Conservation (phyloP, 1,140 invertebrate genomes). For the Bombus consobrinus region DNA sequence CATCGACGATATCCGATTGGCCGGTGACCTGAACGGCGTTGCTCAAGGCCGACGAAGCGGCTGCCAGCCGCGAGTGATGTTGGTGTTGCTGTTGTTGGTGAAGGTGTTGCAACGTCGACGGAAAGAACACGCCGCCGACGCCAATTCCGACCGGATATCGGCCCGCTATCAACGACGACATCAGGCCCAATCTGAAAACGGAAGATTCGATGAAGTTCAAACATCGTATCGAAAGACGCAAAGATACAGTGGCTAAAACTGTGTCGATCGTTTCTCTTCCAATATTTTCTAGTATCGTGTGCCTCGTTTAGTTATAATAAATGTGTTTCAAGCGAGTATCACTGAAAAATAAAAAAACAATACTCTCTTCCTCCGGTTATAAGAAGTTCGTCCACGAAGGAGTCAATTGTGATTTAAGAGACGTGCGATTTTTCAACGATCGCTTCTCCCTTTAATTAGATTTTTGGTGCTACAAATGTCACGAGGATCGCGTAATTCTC, state of each 20-base stretch:
- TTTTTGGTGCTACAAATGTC: no score
- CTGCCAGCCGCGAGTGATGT: slow-evolving; percentile 77
- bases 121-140: slow-evolving; percentile 80
- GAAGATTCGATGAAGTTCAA: neutral
- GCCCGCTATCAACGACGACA: slow-evolving; percentile 87
- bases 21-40: slow-evolving; percentile 77
- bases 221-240: no score
- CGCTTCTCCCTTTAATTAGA: neutral
- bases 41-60: slow-evolving; percentile 77
- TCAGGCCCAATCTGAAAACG: slow-evolving; percentile 89
- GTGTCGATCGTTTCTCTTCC: no score
- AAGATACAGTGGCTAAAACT: no score
- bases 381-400: neutral
- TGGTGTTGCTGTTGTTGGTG: slow-evolving; percentile 79
- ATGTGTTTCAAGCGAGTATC: no score
- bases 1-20: slow-evolving; percentile 75
- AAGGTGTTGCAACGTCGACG: slow-evolving; percentile 79
- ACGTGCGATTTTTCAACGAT: no score
- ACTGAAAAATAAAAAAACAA: neutral
- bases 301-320: no score
- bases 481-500: no score
- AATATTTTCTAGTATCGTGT: no score
- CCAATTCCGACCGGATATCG: slow-evolving; percentile 86
- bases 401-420: no score
- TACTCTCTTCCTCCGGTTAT: no score